phyloP scores from a whole-genome alignment of 2,888 invertebrate species.

The Scaptomyza parva region DNA sequence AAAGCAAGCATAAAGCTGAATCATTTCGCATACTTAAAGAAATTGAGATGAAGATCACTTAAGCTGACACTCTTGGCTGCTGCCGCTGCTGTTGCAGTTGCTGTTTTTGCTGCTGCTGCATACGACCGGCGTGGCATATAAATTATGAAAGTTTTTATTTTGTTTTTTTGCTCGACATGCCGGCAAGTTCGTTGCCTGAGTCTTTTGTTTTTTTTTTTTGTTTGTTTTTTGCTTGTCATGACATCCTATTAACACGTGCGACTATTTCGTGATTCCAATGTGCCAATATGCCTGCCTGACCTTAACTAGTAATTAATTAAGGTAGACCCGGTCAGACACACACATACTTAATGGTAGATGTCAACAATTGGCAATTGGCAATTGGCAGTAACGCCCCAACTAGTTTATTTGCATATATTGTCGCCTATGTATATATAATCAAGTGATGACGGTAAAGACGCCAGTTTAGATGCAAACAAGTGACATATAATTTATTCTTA shows the following conservation, averaged over 20 bases:
- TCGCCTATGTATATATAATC: not conserved
- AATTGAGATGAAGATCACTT: constrained; percentile 45
- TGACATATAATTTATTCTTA: constrained; percentile 51
- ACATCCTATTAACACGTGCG: constrained; percentile 9
- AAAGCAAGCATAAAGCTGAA: constrained; percentile 31
- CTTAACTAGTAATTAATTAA: not conserved
- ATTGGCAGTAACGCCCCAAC: not conserved
- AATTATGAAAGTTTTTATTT: constrained; percentile 48
- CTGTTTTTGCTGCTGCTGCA: not conserved
- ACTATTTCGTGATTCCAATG: constrained; percentile 41
- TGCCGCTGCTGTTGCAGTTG: too few species aligned
- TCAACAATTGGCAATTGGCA: too few species aligned
- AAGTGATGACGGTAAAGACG: constrained; percentile 2
- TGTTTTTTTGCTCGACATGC: constrained; percentile 10
- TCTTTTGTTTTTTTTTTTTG: constrained; percentile 57
- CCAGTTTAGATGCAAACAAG: constrained; percentile 6
- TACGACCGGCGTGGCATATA: constrained; percentile 18
- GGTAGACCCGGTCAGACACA: not conserved
- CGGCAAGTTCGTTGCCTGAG: constrained; percentile 67
- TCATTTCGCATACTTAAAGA: constrained; percentile 26
- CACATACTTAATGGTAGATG: too few species aligned
- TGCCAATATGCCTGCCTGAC: not conserved
- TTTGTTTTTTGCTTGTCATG: constrained; percentile 32
- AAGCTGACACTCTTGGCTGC: constrained; percentile 37
- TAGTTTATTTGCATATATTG: constrained; percentile 47